A percentile compares a stretch with the other conserved stretches of the same genome.
These are phyloP conservation scores for Chanos chanos DNA, from an alignment of 2,797 vertebrate species.

Conservation along the genomic window DNA sequence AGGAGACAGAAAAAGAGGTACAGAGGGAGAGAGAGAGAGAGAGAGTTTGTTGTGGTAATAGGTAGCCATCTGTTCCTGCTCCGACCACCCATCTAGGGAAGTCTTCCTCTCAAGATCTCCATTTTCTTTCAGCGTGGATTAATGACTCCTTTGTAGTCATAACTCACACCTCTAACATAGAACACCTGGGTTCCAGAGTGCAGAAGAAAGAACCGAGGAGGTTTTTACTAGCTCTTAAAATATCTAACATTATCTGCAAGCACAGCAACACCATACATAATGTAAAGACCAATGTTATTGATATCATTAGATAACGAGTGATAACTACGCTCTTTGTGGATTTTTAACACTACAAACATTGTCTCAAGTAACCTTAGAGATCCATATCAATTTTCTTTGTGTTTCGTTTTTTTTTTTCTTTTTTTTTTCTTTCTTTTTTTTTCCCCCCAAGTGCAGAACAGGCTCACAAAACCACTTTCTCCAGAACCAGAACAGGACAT, in stretches of 20 bases:
- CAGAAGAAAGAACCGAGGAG: too few species aligned
- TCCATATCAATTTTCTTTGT: slow-evolving; percentile 4
- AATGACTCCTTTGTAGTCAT: background rate
- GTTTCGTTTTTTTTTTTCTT: slow-evolving; percentile 47
- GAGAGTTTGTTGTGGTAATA: slow-evolving; percentile 55
- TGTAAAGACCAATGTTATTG: background rate
- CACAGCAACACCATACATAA: too few species aligned
- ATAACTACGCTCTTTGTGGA: background rate
- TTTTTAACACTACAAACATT: background rate
- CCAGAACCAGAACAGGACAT: slow-evolving; percentile 50
- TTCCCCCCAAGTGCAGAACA: slow-evolving; percentile 31
- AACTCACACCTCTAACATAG: background rate
- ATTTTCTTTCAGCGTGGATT: background rate
- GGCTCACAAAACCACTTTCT: slow-evolving; percentile 41
- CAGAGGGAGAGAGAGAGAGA: slow-evolving; percentile 1
- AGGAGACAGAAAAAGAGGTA: slow-evolving; percentile 25
- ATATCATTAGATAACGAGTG: background rate
- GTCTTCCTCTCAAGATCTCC: background rate
- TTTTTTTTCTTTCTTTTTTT: slow-evolving; percentile 43
- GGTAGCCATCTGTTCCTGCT: slow-evolving; percentile 64
- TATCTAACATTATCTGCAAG: too few species aligned
- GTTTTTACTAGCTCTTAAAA: too few species aligned
- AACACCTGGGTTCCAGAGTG: background rate
- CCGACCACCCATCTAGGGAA: slow-evolving; percentile 18
- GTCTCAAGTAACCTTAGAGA: slow-evolving; percentile 16